These are phyloP conservation scores for Bhutanitis thaidina DNA, from an alignment of 2,888 invertebrate species.

Conservation along the genomic window DNA sequence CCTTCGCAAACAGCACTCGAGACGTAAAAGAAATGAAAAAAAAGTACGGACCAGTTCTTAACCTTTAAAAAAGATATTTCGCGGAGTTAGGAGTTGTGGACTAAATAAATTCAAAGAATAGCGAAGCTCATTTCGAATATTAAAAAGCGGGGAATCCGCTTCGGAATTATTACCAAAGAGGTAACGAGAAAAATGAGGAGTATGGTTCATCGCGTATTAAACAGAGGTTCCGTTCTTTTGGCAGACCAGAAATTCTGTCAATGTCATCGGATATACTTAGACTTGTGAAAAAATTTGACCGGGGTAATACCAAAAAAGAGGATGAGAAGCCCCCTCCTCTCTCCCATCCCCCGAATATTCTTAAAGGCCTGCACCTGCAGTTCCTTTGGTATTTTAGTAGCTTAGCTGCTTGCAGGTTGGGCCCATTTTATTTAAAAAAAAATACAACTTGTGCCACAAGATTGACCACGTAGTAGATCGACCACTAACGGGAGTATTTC, in stretches of 20 bases:
- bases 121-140: slow-evolving; percentile 52
- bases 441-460: no score
- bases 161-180: slow-evolving; percentile 26
- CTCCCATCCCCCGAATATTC: no score
- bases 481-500: no score
- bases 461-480: no score
- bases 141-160: slow-evolving; percentile 36
- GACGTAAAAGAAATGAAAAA: slow-evolving; percentile 33
- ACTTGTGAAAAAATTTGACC: background rate
- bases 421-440: no score
- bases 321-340: no score
- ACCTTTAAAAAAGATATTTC: slow-evolving; percentile 38
- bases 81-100: slow-evolving; percentile 30
- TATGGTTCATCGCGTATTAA: slow-evolving; percentile 12
- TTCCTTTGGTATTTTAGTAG: no score
- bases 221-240: background rate
- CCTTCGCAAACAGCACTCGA: slow-evolving; percentile 24
- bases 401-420: no score
- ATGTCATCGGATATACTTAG: background rate
- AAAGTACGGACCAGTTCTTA: slow-evolving; percentile 29
- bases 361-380: no score
- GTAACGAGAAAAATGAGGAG: slow-evolving; percentile 25
- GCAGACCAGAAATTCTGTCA: background rate
- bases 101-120: slow-evolving; percentile 45
- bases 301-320: no score